Evolutionary conservation across 2,113 vertebrate species (phyloP).

Genomic region (Trichechus manatus): DNA sequence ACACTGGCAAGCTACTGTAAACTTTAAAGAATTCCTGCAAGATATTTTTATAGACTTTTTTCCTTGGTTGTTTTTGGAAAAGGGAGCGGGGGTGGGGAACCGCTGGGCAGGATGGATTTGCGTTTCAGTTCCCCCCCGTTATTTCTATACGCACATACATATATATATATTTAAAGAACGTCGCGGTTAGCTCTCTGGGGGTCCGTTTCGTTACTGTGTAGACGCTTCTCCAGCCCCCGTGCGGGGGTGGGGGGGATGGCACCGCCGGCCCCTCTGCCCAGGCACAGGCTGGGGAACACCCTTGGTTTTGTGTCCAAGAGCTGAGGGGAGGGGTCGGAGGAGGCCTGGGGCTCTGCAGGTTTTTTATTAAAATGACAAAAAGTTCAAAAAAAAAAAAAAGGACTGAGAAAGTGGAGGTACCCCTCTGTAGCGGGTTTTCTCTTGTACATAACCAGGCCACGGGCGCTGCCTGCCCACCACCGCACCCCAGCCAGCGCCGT

Average conservation of each 20-base stretch:
- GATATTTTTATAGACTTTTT: constrained; percentile 97
- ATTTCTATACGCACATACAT: constrained; percentile 92
- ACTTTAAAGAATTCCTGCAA: constrained; percentile 92
- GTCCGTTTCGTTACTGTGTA: constrained; percentile 91
- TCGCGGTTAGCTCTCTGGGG: constrained; percentile 92
- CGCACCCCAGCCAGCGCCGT: constrained; percentile 78
- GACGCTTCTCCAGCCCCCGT: constrained; percentile 88
- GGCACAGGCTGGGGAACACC: neutral
- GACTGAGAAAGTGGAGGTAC: neutral
- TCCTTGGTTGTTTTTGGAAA: constrained; percentile 86
- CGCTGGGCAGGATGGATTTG: constrained; percentile 80
- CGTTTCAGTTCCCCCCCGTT: constrained; percentile 92
- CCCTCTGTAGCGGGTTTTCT: neutral
- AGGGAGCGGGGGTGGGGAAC: constrained; percentile 63
- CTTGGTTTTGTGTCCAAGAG: neutral
- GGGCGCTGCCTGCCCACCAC: constrained; percentile 75
- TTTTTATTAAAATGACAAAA: constrained; percentile 71
- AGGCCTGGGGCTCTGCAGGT: constrained; percentile 83
- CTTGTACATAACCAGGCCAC: neutral
- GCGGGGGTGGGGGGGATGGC: neutral
- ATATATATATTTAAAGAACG: constrained; percentile 88
- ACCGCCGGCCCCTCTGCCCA: neutral
- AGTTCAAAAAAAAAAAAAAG: constrained; percentile 44
- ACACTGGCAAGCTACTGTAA: constrained; percentile 91
- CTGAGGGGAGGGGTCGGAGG: neutral